phyloP scores from a whole-genome alignment of 2,888 invertebrate species.

The Desoria tigrina region DNA sequence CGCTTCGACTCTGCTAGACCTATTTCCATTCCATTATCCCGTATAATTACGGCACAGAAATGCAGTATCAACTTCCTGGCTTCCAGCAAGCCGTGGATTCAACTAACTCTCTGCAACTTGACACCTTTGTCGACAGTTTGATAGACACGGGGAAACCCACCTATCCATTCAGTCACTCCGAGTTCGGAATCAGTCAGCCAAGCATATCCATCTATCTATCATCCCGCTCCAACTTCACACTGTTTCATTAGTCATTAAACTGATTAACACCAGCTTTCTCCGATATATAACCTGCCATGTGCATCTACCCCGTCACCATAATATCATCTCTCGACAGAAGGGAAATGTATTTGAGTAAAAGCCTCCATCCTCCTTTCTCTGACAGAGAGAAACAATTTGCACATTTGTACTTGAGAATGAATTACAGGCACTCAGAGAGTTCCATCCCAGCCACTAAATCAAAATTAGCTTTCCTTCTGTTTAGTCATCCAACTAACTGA shows the following conservation, averaged over 20 bases:
- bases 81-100: too few species aligned
- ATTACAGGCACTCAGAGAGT: background rate
- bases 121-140: background rate
- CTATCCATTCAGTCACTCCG: conserved; percentile 7
- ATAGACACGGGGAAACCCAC: too few species aligned
- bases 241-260: conserved; percentile 39
- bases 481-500: conserved; percentile 8
- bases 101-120: background rate
- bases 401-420: background rate
- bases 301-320: too few species aligned
- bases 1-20: conserved; percentile 1
- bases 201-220: conserved; percentile 1
- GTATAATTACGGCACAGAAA: too few species aligned
- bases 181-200: background rate
- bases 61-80: too few species aligned
- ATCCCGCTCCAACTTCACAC: background rate
- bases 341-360: background rate
- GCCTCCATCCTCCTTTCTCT: background rate
- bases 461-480: conserved; percentile 9
- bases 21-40: too few species aligned
- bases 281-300: too few species aligned
- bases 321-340: background rate
- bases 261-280: conserved; percentile 27
- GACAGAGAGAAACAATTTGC: conserved; percentile 3
- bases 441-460: conserved; percentile 1